These are phyloP conservation scores for Condylostylus longicornis DNA, from an alignment of 1,140 invertebrate species.

Conservation along the genomic window DNA sequence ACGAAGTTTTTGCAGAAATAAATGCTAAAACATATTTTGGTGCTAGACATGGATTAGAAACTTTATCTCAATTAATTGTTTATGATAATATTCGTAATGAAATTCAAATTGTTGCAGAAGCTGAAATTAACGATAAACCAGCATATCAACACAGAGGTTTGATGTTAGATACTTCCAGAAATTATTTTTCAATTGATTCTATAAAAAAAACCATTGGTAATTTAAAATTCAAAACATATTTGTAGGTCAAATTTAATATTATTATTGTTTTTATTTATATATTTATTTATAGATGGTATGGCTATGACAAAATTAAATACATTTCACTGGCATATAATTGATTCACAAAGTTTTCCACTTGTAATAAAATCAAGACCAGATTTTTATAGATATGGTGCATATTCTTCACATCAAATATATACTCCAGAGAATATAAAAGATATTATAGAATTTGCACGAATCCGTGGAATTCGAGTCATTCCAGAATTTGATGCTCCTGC, in stretches of 20 bases:
- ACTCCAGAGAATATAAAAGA: conserved; percentile 35
- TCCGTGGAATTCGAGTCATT: conserved; percentile 58
- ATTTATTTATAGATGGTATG: conserved; percentile 48
- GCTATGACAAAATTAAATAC: conserved; percentile 65
- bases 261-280: conserved; percentile 2
- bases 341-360: conserved; percentile 73
- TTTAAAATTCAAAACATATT: conserved; percentile 2
- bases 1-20: conserved; percentile 41
- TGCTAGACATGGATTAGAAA: conserved; percentile 60
- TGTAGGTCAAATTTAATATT: neutral
- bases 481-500: conserved; percentile 80
- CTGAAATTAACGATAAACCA: conserved; percentile 49
- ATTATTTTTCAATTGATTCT: conserved; percentile 48
- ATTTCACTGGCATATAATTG: conserved; percentile 84
- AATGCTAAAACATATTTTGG: conserved; percentile 53
- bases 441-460: conserved; percentile 52
- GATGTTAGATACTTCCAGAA: conserved; percentile 60
- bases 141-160: conserved; percentile 60
- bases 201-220: conserved; percentile 54
- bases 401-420: conserved; percentile 48
- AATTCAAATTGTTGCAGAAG: conserved; percentile 38
- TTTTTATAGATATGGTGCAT: conserved; percentile 56
- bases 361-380: conserved; percentile 50
- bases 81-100: conserved; percentile 41
- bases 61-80: conserved; percentile 57